Base-by-base conservation (phyloP, 2,797 vertebrate genomes). In the Helostoma temminkii region DNA sequence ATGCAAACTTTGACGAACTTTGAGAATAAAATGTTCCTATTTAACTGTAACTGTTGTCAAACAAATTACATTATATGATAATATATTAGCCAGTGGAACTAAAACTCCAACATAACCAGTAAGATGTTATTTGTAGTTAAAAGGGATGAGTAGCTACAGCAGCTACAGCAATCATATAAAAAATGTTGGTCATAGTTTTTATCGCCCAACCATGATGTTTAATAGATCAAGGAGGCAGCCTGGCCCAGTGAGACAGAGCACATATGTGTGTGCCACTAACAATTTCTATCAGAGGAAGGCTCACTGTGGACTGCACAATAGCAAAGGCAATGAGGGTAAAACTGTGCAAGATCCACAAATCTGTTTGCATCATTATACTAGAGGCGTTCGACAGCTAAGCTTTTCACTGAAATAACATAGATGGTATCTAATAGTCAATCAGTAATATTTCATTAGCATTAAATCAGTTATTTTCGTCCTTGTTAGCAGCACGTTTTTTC, bases 151-250 rank as follows among this genome's bases (percentile, higher is more conserved):
- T 15, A 18, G 57, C 56, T 62, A 16, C 49, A 56, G 34, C 54
- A 56, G 52, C 45, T 52, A 43, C n/a, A 2, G n/a, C n/a, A n/a
- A n/a, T n/a, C n/a, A 41, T 56, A 37, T 50, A 6, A 55, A 42
- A 48, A 39, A 5, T 19, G 6, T 70, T 71, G 63, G 71, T 54
- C 11, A 47, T 24, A 53, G 24, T 76, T 32, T 60, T 22, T 60
- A 61, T 76, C n/a, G 61, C 73, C 59, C 67, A 48, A 5, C n/a
- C 18, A 2, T 77, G 66, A 85, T 75, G 72, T 87, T 83, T 78
- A 76, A 82, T 73, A 85, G 62, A 88, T 83, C 78, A 87, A 81
- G 62, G 74, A 65, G 49, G 50, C 37, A 22, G 71, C 47, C 39
- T 25, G 56, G 28, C 53, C 69, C 61, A 32, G 43, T 12, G 52